Evolutionary conservation across 2,888 invertebrate genomes (phyloP).

Genomic region (Elegia similella): DNA sequence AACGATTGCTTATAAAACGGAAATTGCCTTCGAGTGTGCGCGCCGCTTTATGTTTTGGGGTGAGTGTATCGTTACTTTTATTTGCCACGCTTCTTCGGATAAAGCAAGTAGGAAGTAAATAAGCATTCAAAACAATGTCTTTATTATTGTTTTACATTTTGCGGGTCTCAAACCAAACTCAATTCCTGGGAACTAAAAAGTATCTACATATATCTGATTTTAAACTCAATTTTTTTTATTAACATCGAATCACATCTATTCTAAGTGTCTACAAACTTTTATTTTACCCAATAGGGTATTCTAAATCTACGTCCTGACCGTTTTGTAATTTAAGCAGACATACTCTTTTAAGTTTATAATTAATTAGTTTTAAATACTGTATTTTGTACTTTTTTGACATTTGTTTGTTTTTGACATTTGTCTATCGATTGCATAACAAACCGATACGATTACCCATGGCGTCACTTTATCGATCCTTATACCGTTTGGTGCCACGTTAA

Average conservation of each 20-base stretch:
- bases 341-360: too few species aligned
- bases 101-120: background rate
- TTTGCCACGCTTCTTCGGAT: background rate
- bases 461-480: background rate
- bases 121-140: background rate
- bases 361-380: too few species aligned
- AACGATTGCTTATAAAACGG: conserved; percentile 68
- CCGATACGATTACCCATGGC: background rate
- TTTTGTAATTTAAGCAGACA: too few species aligned
- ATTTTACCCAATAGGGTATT: too few species aligned
- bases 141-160: background rate
- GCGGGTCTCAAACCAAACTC: background rate
- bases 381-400: too few species aligned
- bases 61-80: background rate
- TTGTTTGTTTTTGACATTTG: too few species aligned
- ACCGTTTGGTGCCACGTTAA: background rate
- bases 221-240: too few species aligned
- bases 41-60: conserved; percentile 26
- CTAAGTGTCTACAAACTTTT: too few species aligned
- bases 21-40: conserved; percentile 43
- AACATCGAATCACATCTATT: too few species aligned
- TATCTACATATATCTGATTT: too few species aligned
- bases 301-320: too few species aligned
- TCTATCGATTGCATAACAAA: background rate
- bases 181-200: too few species aligned